Evolutionary conservation across 2,888 invertebrate species (phyloP).

Genomic region (Agrochola lota): DNA sequence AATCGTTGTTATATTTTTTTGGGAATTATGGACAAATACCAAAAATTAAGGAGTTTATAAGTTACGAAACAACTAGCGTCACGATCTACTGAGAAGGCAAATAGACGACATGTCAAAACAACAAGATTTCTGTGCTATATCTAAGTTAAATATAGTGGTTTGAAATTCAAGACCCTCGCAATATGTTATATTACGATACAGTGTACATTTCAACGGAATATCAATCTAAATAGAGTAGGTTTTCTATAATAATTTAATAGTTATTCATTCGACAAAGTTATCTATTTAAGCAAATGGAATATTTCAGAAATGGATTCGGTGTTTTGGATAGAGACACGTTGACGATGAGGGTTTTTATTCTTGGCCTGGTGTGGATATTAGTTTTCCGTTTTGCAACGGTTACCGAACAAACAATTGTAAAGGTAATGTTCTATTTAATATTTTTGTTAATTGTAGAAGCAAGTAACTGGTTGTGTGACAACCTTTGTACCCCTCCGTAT

Average conservation of each 20-base stretch:
- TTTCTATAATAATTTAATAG: background rate
- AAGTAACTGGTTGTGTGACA: background rate
- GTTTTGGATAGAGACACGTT: slow-evolving; percentile 69
- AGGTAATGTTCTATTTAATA: slow-evolving; percentile 66
- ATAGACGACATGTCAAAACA: too few relatives aligned
- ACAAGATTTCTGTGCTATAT: too few relatives aligned
- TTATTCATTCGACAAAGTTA: background rate
- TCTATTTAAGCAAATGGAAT: background rate
- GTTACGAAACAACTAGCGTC: too few relatives aligned
- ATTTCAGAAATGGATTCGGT: slow-evolving; percentile 75
- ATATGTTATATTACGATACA: background rate
- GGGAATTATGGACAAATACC: background rate
- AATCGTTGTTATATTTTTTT: slow-evolving; percentile 56
- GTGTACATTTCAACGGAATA: background rate
- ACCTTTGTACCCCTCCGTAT: background rate
- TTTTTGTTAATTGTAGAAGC: background rate
- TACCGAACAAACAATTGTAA: slow-evolving; percentile 74
- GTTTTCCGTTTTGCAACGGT: slow-evolving; percentile 80
- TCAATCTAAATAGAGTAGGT: background rate
- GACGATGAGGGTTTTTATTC: slow-evolving; percentile 76
- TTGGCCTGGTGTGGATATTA: slow-evolving; percentile 80
- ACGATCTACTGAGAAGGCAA: too few relatives aligned
- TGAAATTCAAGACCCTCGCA: too few relatives aligned
- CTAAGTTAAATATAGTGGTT: too few relatives aligned
- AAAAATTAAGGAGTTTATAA: background rate